Evolutionary conservation across 2,797 vertebrate species (phyloP).

Genomic region (Eulemur albifrons): DNA sequence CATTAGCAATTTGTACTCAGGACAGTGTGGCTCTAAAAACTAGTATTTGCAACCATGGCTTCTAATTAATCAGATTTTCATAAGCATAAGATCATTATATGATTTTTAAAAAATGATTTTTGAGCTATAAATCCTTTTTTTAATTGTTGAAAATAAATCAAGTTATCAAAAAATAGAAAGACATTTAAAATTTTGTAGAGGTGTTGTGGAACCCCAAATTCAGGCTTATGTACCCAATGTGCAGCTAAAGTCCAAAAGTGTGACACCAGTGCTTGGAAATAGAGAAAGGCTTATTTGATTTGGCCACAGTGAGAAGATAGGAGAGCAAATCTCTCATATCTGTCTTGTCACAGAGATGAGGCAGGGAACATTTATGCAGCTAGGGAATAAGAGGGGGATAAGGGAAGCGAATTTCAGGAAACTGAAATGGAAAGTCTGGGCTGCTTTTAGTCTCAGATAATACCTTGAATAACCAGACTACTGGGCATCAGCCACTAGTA

Average conservation of each 20-base stretch:
- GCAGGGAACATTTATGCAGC: not conserved
- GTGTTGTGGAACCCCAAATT: not conserved
- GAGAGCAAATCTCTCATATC: not conserved
- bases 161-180: not conserved
- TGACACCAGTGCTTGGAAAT: not conserved
- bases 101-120: not conserved
- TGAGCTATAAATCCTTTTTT: not conserved
- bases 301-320: not conserved
- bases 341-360: not conserved
- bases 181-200: not conserved
- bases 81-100: not conserved
- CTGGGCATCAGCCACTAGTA: not conserved
- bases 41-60: not conserved
- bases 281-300: not conserved
- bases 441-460: not conserved
- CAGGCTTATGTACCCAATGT: not conserved
- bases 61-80: not conserved
- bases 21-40: conserved; percentile 4
- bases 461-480: not conserved
- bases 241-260: not conserved
- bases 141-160: conserved; percentile 23
- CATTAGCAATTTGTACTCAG: not conserved
- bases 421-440: not conserved
- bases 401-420: not conserved
- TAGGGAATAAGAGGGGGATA: not conserved